Evolutionary conservation across 2,113 vertebrate genomes (phyloP), one percentile per base, ranked within the genome.

Genomic region (Paralichthys olivaceus): DNA sequence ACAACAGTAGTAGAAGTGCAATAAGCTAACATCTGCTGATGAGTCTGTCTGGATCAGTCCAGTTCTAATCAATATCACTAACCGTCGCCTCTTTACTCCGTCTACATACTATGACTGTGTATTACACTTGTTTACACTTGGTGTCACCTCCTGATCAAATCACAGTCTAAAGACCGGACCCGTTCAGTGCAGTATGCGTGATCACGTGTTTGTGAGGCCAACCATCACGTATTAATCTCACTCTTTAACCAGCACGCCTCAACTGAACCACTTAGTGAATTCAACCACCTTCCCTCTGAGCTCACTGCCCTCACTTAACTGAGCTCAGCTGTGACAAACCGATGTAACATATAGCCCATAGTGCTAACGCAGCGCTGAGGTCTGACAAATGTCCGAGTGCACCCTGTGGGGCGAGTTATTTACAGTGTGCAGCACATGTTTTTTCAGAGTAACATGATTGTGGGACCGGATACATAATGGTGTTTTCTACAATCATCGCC

Each of bases 271-370:
- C 81, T 72, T 57, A 55, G 22, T 70, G n/a, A 81, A 68, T 65
- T 60, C 55, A 56, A 60, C 32, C 61, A 49, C 64, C 64, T 68
- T 56, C 15, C 61, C 84, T 82, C 64, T 20, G 69, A 84, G 75
- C 70, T 40, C 8, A 63, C 72, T 70, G 68, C 55, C 84, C 29
- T 82, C 74, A 54, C 72, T 81, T 86, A 77, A 65, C 83, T 25
- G 60, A 84, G 77, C 57, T 83, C 69, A 67, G 78, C 78, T 71
- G 79, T 89, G 83, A 87, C 70, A 84, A 84, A 72, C 76, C 60
- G 82, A 73, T 83, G 79, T 75, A 86, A 87, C 79, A 75, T 68
- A 76, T 64, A 82, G 71, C 84, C 74, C 67, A 70, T 68, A 62
- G 82, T 73, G 43, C 69, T 64, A 87, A 78, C 69, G 56, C 81